Evolutionary conservation across 2,888 invertebrate genomes (phyloP).

Genomic region (Drosophila crucigera): DNA sequence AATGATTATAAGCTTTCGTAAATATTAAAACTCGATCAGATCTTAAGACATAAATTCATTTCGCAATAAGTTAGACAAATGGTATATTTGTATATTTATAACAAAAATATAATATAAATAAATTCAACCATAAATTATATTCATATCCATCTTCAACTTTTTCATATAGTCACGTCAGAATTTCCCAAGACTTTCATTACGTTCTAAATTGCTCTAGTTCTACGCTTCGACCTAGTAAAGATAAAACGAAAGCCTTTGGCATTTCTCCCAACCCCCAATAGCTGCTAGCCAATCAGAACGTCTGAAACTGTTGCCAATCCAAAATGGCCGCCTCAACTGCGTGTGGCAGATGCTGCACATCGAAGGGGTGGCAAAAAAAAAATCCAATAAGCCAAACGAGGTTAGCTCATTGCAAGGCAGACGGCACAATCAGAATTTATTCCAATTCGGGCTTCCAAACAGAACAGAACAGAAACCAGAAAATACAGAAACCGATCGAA

Average conservation of each 20-base stretch:
- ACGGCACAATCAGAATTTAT: slow-evolving; percentile 52
- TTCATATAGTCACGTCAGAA: too few relatives aligned
- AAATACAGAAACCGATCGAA: slow-evolving; percentile 5
- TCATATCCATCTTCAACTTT: neutral
- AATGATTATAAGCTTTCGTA: neutral
- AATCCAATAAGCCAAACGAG: slow-evolving; percentile 71
- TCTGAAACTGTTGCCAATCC: slow-evolving; percentile 73
- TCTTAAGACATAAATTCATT: neutral
- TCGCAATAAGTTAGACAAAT: neutral
- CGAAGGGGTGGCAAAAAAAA: slow-evolving; percentile 45
- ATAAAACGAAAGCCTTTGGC: neutral
- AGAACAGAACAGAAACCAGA: slow-evolving; percentile 66
- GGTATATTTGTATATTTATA: neutral
- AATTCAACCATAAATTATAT: neutral
- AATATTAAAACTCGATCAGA: neutral
- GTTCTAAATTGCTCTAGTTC: neutral
- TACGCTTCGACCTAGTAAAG: neutral
- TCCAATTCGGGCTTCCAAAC: slow-evolving; percentile 71
- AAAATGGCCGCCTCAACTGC: slow-evolving; percentile 72
- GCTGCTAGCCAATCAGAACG: slow-evolving; percentile 64
- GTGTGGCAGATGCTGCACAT: slow-evolving; percentile 33
- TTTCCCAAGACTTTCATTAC: neutral
- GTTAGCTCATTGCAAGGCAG: slow-evolving; percentile 31
- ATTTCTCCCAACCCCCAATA: neutral
- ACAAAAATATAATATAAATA: neutral